These are phyloP conservation scores for Spea multiplicata DNA, from an alignment of 2,113 vertebrate genomes.

Conservation along the genomic window DNA sequence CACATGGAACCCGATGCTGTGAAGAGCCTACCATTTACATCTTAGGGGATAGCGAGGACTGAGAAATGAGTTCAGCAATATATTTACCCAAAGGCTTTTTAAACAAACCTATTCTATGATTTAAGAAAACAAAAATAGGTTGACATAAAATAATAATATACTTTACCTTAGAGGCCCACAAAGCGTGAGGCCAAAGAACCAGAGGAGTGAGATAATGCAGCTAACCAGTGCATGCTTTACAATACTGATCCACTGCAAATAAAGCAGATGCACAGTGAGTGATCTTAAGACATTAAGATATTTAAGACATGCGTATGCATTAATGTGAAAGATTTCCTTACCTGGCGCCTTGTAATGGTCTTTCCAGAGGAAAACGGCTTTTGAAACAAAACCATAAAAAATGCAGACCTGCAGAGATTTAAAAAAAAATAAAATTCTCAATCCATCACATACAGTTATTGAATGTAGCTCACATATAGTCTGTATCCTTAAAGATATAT, in stretches of 20 bases:
- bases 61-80: too few relatives aligned
- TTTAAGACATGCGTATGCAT: too few relatives aligned
- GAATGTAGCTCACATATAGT: too few relatives aligned
- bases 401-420: slow-evolving; percentile 74
- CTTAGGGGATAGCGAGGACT: too few relatives aligned
- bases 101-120: neutral
- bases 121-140: slow-evolving; percentile 33
- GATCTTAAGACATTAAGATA: too few relatives aligned
- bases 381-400: slow-evolving; percentile 94
- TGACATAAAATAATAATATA: neutral
- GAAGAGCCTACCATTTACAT: too few relatives aligned
- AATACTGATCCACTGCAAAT: slow-evolving; percentile 91
- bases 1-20: too few relatives aligned
- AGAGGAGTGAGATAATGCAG: slow-evolving; percentile 90
- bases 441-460: neutral
- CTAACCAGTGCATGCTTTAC: slow-evolving; percentile 89
- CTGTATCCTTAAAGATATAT: too few relatives aligned
- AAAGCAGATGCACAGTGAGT: slow-evolving; percentile 35
- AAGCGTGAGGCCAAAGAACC: slow-evolving; percentile 96
- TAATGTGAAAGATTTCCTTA: slow-evolving; percentile 55
- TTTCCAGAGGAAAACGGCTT: slow-evolving; percentile 97
- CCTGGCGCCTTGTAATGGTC: slow-evolving; percentile 84
- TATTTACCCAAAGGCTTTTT: too few relatives aligned
- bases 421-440: neutral
- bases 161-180: slow-evolving; percentile 95